Base-by-base conservation (phyloP, 2,797 vertebrate genomes). In the Todus mexicanus region DNA sequence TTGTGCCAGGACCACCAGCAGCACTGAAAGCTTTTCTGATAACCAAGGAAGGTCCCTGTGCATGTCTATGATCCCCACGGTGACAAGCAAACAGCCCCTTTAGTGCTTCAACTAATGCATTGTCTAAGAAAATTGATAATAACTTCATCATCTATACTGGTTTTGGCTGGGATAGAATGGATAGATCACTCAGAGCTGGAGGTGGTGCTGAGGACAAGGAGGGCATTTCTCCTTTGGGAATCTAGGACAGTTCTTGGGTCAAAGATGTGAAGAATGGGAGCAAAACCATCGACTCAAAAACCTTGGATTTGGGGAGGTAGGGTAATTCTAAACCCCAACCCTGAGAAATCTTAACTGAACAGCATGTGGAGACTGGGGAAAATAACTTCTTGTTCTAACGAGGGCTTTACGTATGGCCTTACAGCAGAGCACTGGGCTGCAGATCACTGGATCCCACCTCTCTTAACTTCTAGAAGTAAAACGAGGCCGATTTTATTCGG, bases 401-500 rank as follows among this genome's bases (percentile, higher is more conserved):
- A 78, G 38, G 54, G 57, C 35, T 71, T 70, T 83, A 47, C 47
- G 2, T n/a, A 6, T 12, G 16, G 74, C 37, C 86, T 90, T 84
- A 51, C 50, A 83, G 37, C 65, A 79, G 54, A 60, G 23, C 43
- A 6, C 37, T 74, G 93, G 92, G 40, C n/a, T 35, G 66, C 64
- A 48, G 43, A n/a, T 77, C 15, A 12, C 61, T 56, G 50, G 47
- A 81, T 88, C 91, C 73, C 86, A 40, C 94, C n/a, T 68, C 92
- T 93, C 70, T 86, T 84, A 88, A 93, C 91, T 94, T 92, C 80
- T 63, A 33, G 72, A 47, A 59, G 47, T 51, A 87, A 82, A 73
- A 74, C 6, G 19, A 91, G 84, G 59, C 61, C 8, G 3, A 16
- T 71, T 91, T 90, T 89, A 94, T 96, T 95, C 56, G 84, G 85